phyloP scores from a whole-genome alignment of 2,888 invertebrate species.

The Crepidodera aurea region DNA sequence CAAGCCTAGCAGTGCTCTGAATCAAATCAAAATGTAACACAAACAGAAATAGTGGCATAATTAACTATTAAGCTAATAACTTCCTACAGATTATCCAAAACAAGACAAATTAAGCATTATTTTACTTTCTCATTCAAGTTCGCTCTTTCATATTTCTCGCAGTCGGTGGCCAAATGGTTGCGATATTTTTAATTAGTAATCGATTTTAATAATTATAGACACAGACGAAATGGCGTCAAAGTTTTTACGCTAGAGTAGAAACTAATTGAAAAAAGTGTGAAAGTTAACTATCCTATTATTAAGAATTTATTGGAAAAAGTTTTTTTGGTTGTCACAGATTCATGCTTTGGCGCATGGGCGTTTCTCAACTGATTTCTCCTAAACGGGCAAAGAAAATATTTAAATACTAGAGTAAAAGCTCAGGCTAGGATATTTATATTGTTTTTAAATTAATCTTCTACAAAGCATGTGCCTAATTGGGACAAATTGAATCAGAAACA shows the following conservation, averaged over 20 bases:
- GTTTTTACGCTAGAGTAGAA: not conserved
- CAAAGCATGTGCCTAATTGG: no score
- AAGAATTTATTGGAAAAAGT: not conserved
- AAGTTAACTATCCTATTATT: not conserved
- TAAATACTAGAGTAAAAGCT: no score
- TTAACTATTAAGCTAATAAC: no score
- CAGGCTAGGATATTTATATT: no score
- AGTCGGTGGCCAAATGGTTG: not conserved
- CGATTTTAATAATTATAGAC: not conserved
- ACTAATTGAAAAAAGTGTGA: conserved; percentile 14
- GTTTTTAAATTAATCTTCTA: no score
- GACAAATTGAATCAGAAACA: no score
- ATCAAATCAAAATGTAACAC: no score
- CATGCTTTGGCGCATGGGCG: not conserved
- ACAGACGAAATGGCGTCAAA: conserved; percentile 1
- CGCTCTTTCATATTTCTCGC: not conserved
- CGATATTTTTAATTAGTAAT: not conserved
- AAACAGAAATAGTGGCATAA: no score
- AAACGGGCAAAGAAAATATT: not conserved
- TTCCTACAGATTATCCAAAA: no score
- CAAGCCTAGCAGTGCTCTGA: no score
- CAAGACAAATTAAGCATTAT: no score
- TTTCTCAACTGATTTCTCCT: not conserved
- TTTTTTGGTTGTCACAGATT: not conserved
- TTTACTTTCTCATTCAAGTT: not conserved